Conservation (phyloP, 2,113 vertebrate genomes). For the Callocephalon fimbriatum region DNA sequence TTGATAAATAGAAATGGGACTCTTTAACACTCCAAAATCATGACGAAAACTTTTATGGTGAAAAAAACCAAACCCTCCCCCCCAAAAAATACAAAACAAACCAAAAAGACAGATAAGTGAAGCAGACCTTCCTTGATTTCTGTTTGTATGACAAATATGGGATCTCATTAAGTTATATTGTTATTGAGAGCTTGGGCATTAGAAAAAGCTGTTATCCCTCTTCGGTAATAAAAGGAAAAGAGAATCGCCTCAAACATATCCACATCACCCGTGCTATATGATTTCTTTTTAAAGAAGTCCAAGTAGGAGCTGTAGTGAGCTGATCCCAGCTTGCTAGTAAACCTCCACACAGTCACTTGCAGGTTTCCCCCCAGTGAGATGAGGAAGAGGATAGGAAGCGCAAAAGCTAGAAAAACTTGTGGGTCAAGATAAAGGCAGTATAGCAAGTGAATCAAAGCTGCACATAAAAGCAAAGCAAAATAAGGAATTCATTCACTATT, state of each 20-base stretch:
- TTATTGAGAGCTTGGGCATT: background rate
- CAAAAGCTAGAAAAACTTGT: background rate
- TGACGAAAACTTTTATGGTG: rapidly evolving
- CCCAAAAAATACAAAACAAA: background rate
- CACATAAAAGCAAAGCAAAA: background rate
- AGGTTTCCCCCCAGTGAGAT: background rate
- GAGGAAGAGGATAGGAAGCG: rapidly evolving
- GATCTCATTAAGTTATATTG: background rate
- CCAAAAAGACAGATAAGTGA: rapidly evolving
- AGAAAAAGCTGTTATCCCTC: background rate
- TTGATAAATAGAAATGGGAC: rapidly evolving
- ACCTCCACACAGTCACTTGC: rapidly evolving
- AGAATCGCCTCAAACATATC: background rate
- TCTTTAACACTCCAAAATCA: background rate
- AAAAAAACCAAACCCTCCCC: background rate
- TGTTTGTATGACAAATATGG: background rate
- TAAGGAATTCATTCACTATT: background rate
- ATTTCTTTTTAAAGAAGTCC: background rate
- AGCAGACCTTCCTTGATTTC: background rate
- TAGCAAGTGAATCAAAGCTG: background rate
- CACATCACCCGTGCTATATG: background rate
- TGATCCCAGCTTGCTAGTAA: background rate
- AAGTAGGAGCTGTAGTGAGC: background rate
- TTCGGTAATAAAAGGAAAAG: background rate
- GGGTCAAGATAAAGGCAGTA: background rate